Evolutionary conservation across 2,113 vertebrate genomes (phyloP).

Genomic region (Mus musculus): DNA sequence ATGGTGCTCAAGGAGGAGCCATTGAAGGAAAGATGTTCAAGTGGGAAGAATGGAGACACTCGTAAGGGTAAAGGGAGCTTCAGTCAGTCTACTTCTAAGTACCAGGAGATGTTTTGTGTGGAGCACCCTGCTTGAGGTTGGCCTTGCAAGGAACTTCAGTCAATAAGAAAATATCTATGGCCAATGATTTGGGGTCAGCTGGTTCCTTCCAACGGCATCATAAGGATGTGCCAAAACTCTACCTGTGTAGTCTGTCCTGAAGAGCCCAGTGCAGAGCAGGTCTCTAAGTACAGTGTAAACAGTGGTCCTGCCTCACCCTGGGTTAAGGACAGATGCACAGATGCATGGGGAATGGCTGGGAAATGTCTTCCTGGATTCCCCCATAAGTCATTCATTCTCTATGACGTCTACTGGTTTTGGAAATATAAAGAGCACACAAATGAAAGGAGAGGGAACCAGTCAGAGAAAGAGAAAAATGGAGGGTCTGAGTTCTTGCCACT

Average conservation of each 20-base stretch:
- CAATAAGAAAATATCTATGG: rapidly evolving
- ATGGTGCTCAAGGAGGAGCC: neutral
- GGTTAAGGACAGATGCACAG: rapidly evolving
- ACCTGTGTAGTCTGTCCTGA: no score
- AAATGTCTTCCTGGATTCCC: neutral
- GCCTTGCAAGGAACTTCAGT: no score
- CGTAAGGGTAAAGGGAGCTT: rapidly evolving
- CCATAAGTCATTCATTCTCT: rapidly evolving
- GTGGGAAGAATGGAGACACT: no score
- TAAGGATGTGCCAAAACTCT: rapidly evolving
- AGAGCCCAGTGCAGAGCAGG: neutral
- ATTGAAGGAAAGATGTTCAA: rapidly evolving
- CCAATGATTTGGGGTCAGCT: neutral
- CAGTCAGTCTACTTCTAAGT: neutral
- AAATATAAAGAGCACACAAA: neutral
- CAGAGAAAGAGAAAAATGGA: no score
- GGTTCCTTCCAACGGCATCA: neutral
- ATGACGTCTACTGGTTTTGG: neutral
- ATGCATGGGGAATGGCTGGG: rapidly evolving
- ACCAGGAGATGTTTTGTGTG: neutral
- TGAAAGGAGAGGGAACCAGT: neutral
- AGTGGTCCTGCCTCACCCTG: rapidly evolving
- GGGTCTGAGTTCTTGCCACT: rapidly evolving
- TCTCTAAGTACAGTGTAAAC: no score
- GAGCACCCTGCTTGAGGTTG: rapidly evolving